phyloP scores from a whole-genome alignment of 2,888 invertebrate species.

The Harpagoxenus sublaevis region DNA sequence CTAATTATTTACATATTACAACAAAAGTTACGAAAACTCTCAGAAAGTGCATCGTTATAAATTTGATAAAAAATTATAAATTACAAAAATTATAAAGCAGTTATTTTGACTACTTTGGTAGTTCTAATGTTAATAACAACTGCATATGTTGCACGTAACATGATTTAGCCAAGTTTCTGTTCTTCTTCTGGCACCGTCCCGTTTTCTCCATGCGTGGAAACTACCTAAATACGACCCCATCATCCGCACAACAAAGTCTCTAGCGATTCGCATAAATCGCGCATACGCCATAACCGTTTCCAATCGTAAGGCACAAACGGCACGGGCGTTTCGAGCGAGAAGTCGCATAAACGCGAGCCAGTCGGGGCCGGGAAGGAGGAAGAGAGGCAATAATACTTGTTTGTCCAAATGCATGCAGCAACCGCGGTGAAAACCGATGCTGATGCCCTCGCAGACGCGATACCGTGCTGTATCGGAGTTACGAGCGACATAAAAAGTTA shows the following conservation, averaged over 20 bases:
- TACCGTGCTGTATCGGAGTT: slow-evolving; percentile 74
- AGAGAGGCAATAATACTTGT: slow-evolving; percentile 43
- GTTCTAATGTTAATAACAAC: neutral
- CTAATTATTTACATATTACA: neutral
- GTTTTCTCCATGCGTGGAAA: neutral
- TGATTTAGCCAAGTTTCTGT: neutral
- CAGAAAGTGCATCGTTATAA: neutral
- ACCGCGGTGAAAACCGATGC: slow-evolving; percentile 68
- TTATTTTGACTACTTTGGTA: neutral
- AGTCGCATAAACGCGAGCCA: slow-evolving; percentile 37
- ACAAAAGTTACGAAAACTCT: neutral
- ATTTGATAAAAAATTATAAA: neutral
- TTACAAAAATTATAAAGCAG: neutral
- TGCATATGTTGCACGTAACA: neutral
- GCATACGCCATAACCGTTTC: slow-evolving; percentile 39
- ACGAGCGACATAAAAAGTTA: slow-evolving; percentile 83
- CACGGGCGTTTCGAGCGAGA: slow-evolving; percentile 37
- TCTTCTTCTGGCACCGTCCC: neutral
- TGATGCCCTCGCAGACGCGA: slow-evolving; percentile 57
- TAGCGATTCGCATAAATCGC: slow-evolving; percentile 53
- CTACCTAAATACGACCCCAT: neutral
- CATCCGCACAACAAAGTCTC: slow-evolving; percentile 25
- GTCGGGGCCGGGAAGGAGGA: neutral
- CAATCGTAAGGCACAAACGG: slow-evolving; percentile 51
- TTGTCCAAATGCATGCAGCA: slow-evolving; percentile 53